Evolutionary conservation across 2,797 vertebrate species (phyloP), one percentile per base, ranked within the genome.

Genomic region (Lepus oiostolus): DNA sequence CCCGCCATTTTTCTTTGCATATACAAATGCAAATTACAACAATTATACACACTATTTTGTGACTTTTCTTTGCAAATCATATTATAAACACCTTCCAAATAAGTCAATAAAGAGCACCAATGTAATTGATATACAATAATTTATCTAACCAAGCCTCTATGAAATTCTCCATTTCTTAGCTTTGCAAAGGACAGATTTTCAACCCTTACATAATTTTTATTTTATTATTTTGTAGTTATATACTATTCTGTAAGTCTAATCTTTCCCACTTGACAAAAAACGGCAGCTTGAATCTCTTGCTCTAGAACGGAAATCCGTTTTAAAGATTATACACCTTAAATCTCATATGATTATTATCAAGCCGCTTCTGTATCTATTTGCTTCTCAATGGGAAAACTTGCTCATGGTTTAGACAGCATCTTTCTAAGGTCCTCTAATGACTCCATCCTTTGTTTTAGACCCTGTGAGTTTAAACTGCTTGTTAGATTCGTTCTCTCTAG

Each of bases 61-160:
- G 28, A 60, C 63, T 82, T 87, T 91, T 67, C 71, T 94, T 58
- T 81, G 72, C 58, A 94, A 77, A 91, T 84, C 77, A 65, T 83
- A 88, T 58, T 26, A 11, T 71, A 16, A 12, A 70, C 26, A 82
- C 19, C 58, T 85, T 67, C 60, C 68, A 72, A 83, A 50, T 71
- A 32, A 85, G 30, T 85, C 35, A 92, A 38, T 35, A 32, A 4
- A 63, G 77, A 62, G 60, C 30, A 13, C 42, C 16, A 8, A 32
- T 83, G 7, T 54, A 84, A 88, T 8, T 32, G 26, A 5, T 2
- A 11, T 63, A 50, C 50, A 50, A 26, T 63, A 85, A 84, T 60
- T 38, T 84, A 62, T 30, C 63, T 77, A 72, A 79, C 22, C 16
- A 71, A 84, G 24, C 5, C 21, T 75, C 9, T 35, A 75, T 22